Percentiles rank a stretch among this genome's conserved stretches.
Conservation (phyloP, 2,797 vertebrate species). For the Yasuhikotakia modesta region DNA sequence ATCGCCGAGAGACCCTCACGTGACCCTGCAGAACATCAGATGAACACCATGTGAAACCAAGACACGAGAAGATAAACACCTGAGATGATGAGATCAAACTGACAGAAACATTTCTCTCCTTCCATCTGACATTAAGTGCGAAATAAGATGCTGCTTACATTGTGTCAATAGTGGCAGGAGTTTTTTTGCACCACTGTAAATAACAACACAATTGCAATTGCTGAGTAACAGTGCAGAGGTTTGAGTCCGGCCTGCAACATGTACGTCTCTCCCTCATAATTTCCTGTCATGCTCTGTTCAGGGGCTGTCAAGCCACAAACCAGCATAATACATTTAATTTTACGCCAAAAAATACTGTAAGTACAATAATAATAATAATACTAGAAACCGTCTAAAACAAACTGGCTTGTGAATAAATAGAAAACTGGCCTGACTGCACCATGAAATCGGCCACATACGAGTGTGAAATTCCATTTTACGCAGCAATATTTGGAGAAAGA, state of each 20-base stretch:
- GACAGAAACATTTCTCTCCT: too few relatives aligned
- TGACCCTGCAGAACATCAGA: constrained; percentile 63
- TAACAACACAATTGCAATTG: not conserved
- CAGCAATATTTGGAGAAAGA: constrained; percentile 46
- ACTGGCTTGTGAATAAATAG: constrained; percentile 8
- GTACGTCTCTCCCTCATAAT: not conserved
- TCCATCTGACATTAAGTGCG: too few relatives aligned
- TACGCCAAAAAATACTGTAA: not conserved
- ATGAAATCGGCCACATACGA: constrained; percentile 14
- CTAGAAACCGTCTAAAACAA: not conserved
- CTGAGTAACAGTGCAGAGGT: not conserved
- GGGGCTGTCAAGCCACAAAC: too few relatives aligned
- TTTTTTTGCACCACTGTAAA: too few relatives aligned
- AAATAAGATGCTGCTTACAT: too few relatives aligned
- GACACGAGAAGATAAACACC: not conserved
- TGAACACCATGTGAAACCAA: constrained; percentile 1
- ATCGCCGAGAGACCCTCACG: constrained; percentile 66
- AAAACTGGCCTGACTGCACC: constrained; percentile 22
- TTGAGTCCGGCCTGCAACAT: not conserved
- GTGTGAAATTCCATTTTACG: constrained; percentile 50
- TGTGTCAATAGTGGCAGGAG: too few relatives aligned
- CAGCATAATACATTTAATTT: too few relatives aligned
- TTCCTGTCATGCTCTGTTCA: too few relatives aligned
- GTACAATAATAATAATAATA: not conserved
- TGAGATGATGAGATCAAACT: too few relatives aligned